Evolutionary conservation across 2,888 invertebrate species (phyloP), one percentile per base, ranked within the genome.

Genomic region (Hydropsyche betteni): DNA sequence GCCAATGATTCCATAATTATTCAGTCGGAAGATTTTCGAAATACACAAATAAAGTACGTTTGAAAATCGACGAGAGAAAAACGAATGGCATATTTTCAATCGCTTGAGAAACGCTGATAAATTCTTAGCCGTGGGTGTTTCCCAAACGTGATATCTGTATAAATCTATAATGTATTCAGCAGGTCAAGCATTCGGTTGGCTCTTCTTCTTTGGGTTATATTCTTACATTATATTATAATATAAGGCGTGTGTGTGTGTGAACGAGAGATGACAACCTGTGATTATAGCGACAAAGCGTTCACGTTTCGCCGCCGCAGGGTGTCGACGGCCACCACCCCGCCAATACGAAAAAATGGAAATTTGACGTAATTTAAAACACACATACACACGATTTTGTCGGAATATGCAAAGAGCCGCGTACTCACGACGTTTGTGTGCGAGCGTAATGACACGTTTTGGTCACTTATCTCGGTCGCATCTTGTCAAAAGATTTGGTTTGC

Each of bases 401-500:
- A 44, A 44, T 8, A 44, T 4, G 72, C 61, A 16, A 33, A 52
- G 14, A 53, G 51, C 50, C 6, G 50, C 14, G 36, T 16, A 14
- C 50, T 3, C 8, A 33, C n/a, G 36, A 68, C 68, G 44, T 44
- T 8, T 44, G 44, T 44, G 58, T 58, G 58, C 55, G 34, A 16
- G 58, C 72, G 52, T 72, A 72, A 72, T 72, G 72, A 72, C 72
- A 72, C 72, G 72, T 72, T 72, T 61, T 58, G 61, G 36, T 58
- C 44, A 38, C 38, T 72, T 72, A 72, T 72, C 72, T 55, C 61
- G 72, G 72, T 72, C 72, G 72, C 72, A 72, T 72, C 72, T 72
- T 72, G 72, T 72, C 72, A 72, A 72, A 72, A 72, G 72, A 72
- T 72, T 72, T 36, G 55, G 72, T 70, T 70, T 70, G 61, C 58